phyloP scores from a whole-genome alignment of 1,140 invertebrate species.

The Danaus melanippus region DNA sequence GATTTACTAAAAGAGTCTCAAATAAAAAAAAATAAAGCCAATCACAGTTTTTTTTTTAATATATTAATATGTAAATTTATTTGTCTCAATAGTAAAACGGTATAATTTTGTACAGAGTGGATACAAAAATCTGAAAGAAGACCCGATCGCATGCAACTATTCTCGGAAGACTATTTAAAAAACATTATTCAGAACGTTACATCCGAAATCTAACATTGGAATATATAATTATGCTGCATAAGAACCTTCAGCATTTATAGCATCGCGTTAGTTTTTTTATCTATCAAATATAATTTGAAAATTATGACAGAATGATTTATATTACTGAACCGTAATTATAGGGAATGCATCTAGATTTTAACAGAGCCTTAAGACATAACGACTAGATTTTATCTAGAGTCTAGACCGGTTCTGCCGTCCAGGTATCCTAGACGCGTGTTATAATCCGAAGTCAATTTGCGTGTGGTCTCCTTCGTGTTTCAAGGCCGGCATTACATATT shows the following conservation, averaged over 20 bases:
- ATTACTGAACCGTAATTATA: conserved; percentile 15
- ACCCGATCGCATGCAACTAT: no score
- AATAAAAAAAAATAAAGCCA: no score
- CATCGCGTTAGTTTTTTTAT: conserved; percentile 7
- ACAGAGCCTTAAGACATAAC: conserved; percentile 2
- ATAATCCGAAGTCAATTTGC: conserved; percentile 23
- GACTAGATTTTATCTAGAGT: background rate
- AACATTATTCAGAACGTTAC: no score
- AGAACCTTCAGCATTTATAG: conserved; percentile 13
- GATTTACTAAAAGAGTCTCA: no score
- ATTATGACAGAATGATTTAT: conserved; percentile 17
- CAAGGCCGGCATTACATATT: conserved; percentile 39
- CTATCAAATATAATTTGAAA: conserved; percentile 11
- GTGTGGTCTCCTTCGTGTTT: conserved; percentile 34
- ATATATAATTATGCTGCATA: no score
- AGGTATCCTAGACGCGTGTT: conserved; percentile 1
- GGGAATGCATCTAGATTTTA: conserved; percentile 8
- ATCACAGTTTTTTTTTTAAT: no score
- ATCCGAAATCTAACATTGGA: no score
- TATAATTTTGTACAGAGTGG: no score
- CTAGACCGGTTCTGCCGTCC: background rate
- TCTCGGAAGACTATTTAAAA: no score
- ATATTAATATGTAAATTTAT: no score
- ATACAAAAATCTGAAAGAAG: no score
- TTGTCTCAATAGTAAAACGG: no score